Conservation (phyloP, 1,140 invertebrate species). For the Rhagoletis zephyria region DNA sequence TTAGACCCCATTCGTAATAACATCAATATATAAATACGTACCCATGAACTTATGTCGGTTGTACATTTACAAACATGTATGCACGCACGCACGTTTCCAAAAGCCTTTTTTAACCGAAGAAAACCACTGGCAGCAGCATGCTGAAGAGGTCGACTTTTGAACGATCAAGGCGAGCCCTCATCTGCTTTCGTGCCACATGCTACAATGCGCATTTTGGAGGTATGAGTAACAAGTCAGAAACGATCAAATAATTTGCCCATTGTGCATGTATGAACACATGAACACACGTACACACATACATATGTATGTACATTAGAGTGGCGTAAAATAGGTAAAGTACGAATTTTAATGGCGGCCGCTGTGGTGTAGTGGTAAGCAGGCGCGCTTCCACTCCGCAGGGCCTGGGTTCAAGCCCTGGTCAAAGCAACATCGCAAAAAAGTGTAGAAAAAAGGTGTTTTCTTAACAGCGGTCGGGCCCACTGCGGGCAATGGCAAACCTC, state of each 20-base stretch:
- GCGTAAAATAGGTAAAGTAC: no score
- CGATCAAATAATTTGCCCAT: not conserved
- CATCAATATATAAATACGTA: constrained; percentile 58
- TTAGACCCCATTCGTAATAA: constrained; percentile 73
- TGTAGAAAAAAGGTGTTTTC: no score
- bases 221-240: not conserved
- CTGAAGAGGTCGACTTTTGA: constrained; percentile 25
- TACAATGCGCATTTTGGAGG: not conserved
- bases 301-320: not conserved
- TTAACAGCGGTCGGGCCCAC: no score
- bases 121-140: constrained; percentile 13
- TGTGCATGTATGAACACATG: no score
- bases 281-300: not conserved
- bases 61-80: not conserved
- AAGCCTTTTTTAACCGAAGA: not conserved
- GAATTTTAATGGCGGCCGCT: no score
- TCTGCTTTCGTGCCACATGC: constrained; percentile 44
- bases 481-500: no score
- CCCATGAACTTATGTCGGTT: not conserved
- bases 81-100: constrained; percentile 3
- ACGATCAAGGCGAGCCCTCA: constrained; percentile 10
- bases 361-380: no score
- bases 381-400: no score
- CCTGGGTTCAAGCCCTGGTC: no score
- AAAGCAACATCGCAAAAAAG: no score